Evolutionary conservation across 2,797 vertebrate genomes (phyloP).

Genomic region (Brachyalestes nurse): DNA sequence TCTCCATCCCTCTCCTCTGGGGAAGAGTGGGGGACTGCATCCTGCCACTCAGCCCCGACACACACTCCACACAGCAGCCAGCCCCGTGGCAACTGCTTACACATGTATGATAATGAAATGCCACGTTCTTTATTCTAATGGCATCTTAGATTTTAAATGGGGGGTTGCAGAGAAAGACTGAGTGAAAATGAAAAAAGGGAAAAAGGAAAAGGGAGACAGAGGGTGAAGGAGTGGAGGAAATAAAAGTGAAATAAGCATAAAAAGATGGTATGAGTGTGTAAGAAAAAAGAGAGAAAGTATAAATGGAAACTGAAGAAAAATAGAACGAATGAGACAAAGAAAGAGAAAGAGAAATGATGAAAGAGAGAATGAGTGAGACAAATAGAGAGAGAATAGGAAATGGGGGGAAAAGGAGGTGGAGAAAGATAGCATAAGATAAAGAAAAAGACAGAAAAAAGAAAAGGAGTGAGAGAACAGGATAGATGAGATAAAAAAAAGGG

Average conservation of each 20-base stretch:
- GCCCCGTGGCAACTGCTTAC: slow-evolving; percentile 64
- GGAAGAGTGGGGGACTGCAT: slow-evolving; percentile 58
- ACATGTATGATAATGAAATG: slow-evolving; percentile 74
- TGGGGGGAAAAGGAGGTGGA: slow-evolving; percentile 10
- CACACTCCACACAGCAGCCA: slow-evolving; percentile 49
- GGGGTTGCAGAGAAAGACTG: not conserved
- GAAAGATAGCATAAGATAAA: not conserved
- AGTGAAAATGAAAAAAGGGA: not conserved
- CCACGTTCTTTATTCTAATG: slow-evolving; percentile 64
- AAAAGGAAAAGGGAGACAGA: not conserved
- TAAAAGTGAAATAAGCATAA: not conserved
- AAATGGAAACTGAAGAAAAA: not conserved
- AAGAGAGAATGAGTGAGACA: not conserved
- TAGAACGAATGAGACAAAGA: not conserved
- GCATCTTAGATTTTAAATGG: slow-evolving; percentile 62
- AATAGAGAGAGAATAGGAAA: slow-evolving; percentile 5
- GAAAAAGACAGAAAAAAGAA: not conserved
- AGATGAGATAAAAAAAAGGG: slow-evolving; percentile 44
- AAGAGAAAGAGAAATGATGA: no score
- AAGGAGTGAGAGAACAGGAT: slow-evolving; percentile 51
- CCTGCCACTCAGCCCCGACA: slow-evolving; percentile 56
- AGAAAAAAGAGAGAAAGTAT: not conserved
- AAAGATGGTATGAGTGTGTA: no score
- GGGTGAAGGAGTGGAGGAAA: not conserved
- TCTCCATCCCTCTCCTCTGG: slow-evolving; percentile 75